Conservation (phyloP, 2,797 vertebrate species). For the Thalassophryne amazonica region DNA sequence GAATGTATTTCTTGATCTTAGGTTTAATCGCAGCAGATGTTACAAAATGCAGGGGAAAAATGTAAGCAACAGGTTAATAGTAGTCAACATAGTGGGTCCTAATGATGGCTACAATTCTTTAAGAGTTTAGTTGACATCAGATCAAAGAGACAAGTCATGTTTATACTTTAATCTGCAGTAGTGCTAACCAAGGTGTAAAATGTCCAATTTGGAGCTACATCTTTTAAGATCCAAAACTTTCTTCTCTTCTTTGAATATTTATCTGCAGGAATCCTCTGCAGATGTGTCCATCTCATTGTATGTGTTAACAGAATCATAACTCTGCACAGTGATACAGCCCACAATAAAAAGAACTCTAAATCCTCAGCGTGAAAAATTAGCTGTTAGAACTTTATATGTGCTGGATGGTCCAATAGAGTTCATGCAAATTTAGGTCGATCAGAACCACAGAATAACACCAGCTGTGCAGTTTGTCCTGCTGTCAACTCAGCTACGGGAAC, state of each 20-base stretch:
- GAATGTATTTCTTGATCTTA: too few relatives aligned
- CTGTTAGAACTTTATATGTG: constrained; percentile 16
- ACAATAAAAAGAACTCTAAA: constrained; percentile 10
- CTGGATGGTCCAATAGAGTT: constrained; percentile 37
- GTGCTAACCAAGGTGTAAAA: too few relatives aligned
- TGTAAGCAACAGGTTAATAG: too few relatives aligned
- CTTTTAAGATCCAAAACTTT: too few relatives aligned
- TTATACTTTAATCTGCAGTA: too few relatives aligned
- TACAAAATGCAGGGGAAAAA: too few relatives aligned
- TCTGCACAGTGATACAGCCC: constrained; percentile 27
- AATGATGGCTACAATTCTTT: too few relatives aligned
- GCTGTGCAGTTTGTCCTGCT: constrained; percentile 51
- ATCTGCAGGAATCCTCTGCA: constrained; percentile 55
- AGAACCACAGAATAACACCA: constrained; percentile 51
- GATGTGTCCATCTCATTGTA: constrained; percentile 51
- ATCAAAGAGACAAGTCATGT: too few relatives aligned
- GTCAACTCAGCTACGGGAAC: constrained; percentile 61
- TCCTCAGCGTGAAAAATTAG: constrained; percentile 11
- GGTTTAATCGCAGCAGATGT: too few relatives aligned
- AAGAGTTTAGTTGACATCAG: too few relatives aligned
- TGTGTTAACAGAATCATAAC: constrained; percentile 27
- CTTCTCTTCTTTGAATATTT: constrained; percentile 41
- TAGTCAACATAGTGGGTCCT: too few relatives aligned
- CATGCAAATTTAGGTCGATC: constrained; percentile 59
- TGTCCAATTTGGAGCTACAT: too few relatives aligned